Base-by-base conservation (phyloP, 2,113 vertebrate species). In the Toxotes chatareus region DNA sequence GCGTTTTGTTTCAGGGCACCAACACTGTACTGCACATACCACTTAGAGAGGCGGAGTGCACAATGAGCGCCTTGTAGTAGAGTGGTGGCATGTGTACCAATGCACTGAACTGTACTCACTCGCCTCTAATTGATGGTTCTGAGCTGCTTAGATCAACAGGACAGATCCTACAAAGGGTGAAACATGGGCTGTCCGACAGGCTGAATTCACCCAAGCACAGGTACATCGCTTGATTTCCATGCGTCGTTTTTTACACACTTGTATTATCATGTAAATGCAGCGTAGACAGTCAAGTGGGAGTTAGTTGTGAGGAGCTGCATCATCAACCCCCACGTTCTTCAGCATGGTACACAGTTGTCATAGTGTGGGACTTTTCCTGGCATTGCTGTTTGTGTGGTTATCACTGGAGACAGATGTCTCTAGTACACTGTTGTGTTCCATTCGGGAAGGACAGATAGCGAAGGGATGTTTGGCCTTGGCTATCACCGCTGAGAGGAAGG, bases 61-160 rank as follows among this genome's bases (percentile, higher is more conserved):
- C 94, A 94, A 95, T 92, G 90, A 90, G 61, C 0, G 89, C 92
- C 93, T 94, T 95, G 93, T 93, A 85, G 92, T 83, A 65, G 82
- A 84, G 78, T 83, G 55, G 82, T 85, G 87, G 89, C 92, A 90
- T 93, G 93, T 90, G 85, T 86, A 91, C 84, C 65, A 88, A 91
- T 80, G 87, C 86, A 68, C 84, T 91, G 88, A 85, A 91, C 86
- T 92, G 83, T 92, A 92, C 89, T 93, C 88, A 76, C 87, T 87
- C 85, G 86, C 78, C 84, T 88, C 90, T 91, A 90, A 90, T 93
- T 93, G 91, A 93, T 85, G 86, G 86, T 70, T 66, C 82, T 86
- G 90, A 87, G 86, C 80, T 78, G 84, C 83, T 87, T 83, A 79
- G 91, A 88, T 88, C 83, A 92, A 90, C 79, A 72, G 66, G 87